phyloP scores from a whole-genome alignment of 2,113 vertebrate genomes.

The Rutilus rutilus region DNA sequence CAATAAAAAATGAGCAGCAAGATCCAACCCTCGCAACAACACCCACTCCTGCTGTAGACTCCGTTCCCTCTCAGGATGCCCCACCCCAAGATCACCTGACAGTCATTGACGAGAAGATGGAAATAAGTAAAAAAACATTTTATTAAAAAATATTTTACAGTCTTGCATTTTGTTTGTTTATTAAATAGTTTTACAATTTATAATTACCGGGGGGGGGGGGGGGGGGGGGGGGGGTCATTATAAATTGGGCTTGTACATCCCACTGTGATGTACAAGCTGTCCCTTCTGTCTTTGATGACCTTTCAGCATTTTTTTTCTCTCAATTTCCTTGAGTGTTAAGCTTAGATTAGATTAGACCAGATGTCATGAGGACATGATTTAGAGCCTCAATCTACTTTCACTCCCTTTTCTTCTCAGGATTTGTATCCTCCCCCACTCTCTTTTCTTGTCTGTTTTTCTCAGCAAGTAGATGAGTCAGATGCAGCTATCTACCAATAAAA shows the following conservation, averaged over 20 bases:
- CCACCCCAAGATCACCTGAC: constrained; percentile 64
- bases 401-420: background rate
- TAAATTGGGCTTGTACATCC: too few relatives aligned
- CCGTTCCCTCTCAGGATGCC: constrained; percentile 36
- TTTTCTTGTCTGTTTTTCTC: background rate
- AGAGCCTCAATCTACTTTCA: constrained; percentile 10
- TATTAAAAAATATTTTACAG: background rate
- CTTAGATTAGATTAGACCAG: background rate
- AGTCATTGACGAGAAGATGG: constrained; percentile 62
- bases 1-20: constrained; percentile 43
- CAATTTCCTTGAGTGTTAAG: constrained; percentile 12
- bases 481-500: background rate
- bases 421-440: background rate
- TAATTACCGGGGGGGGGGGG: too few relatives aligned
- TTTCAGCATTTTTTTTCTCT: background rate
- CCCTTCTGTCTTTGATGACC: background rate
- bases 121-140: constrained; percentile 67
- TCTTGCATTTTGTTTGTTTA: background rate
- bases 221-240: too few relatives aligned
- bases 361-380: constrained; percentile 31
- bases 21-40: constrained; percentile 22
- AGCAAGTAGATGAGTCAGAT: constrained; percentile 11
- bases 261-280: constrained; percentile 8
- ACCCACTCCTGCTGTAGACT: constrained; percentile 17
- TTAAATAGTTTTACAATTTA: background rate